Evolutionary conservation across 2,113 vertebrate genomes (phyloP).

Genomic region (Boulengeromyrus knoepffleri): DNA sequence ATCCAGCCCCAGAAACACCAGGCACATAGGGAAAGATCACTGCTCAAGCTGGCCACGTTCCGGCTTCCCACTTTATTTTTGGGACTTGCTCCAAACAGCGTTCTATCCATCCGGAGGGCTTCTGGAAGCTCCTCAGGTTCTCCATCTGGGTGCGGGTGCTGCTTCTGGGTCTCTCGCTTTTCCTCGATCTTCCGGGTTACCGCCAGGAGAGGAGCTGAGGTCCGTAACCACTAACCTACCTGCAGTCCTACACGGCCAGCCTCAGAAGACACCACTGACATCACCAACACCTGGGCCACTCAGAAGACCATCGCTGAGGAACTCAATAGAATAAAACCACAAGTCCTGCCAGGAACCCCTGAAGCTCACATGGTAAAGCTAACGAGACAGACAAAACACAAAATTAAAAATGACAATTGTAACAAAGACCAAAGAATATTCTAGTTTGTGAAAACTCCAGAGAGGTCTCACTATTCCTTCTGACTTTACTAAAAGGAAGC

Average conservation of each 20-base stretch:
- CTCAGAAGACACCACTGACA: neutral
- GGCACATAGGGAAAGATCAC: neutral
- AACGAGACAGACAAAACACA: neutral
- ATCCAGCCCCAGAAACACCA: neutral
- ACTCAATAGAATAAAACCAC: neutral
- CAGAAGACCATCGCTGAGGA: neutral
- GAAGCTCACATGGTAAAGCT: slow-evolving; percentile 35
- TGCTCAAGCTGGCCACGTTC: neutral
- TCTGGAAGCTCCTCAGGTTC: neutral
- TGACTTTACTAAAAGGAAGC: neutral
- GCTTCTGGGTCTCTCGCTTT: neutral
- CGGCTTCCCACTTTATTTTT: neutral
- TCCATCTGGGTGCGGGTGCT: neutral
- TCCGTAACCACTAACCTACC: neutral
- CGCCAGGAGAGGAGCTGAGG: neutral
- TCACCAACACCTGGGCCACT: neutral
- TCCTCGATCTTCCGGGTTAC: neutral
- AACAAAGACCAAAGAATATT: neutral
- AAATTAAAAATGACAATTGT: neutral
- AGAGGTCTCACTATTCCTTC: neutral
- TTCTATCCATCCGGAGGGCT: neutral
- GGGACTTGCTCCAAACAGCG: neutral
- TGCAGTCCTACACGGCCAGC: neutral
- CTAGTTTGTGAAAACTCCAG: neutral
- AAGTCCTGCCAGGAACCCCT: slow-evolving; percentile 30